Percentiles rank a stretch among this genome's conserved stretches.
phyloP scores from a whole-genome alignment of 2,113 vertebrate species.

The Jaculus jaculus region DNA sequence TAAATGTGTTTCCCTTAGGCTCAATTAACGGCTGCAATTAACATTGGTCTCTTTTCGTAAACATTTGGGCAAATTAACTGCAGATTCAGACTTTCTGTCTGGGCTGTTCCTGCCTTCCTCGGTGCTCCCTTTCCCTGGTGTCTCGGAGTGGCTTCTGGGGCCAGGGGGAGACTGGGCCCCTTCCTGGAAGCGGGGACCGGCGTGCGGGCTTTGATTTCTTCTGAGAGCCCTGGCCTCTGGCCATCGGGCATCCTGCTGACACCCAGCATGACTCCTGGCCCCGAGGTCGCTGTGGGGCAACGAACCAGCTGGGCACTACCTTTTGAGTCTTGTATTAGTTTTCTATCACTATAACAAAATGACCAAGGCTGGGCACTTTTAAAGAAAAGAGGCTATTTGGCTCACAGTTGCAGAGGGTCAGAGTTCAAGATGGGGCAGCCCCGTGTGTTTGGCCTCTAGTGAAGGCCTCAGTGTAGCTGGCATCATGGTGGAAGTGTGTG shows the following conservation, averaged over 20 bases:
- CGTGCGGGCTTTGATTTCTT: neutral
- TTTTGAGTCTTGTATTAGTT: no score
- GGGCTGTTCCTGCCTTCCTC: neutral
- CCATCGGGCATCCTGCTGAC: neutral
- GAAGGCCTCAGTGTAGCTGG: neutral
- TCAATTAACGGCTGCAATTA: neutral
- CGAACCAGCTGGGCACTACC: no score
- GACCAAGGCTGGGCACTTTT: no score
- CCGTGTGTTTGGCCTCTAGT: no score
- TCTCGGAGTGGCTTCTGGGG: neutral
- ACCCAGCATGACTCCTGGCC: no score
- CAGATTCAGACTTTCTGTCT: neutral
- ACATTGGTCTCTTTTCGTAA: neutral
- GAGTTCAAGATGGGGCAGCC: no score
- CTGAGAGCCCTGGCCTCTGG: neutral
- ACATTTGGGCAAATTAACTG: neutral
- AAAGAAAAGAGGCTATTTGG: no score
- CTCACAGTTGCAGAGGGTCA: no score
- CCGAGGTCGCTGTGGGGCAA: no score
- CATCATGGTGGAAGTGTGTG: neutral
- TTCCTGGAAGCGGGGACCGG: fast-evolving
- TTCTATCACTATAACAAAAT: no score
- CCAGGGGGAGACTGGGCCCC: fast-evolving
- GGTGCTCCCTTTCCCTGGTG: neutral
- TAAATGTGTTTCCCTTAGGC: neutral